A percentile compares a stretch with the other conserved stretches of the same genome.
Conservation (phyloP, 2,888 invertebrate species). For the Phymatocera aterrima region DNA sequence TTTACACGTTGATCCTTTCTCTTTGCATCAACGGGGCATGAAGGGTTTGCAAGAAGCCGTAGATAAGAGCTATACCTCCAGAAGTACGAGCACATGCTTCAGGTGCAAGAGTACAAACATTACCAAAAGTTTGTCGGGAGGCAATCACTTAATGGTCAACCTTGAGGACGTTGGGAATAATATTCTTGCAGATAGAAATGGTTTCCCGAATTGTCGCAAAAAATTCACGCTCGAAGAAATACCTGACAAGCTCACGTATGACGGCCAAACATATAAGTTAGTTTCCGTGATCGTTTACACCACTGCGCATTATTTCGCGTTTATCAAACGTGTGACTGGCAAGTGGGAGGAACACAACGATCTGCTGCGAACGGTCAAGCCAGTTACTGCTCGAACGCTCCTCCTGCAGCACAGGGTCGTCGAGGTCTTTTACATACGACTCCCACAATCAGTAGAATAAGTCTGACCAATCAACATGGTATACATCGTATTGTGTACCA, state of each 20-base stretch:
- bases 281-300: conserved; percentile 42
- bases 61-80: not conserved
- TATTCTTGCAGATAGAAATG: conserved; percentile 17
- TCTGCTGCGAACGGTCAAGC: not conserved
- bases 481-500: not conserved
- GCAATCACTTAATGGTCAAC: conserved; percentile 45
- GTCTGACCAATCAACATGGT: not conserved
- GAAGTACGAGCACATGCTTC: conserved; percentile 4
- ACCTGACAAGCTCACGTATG: conserved; percentile 21
- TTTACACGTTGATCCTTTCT: not conserved
- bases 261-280: conserved; percentile 6
- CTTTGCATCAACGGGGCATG: too few relatives aligned
- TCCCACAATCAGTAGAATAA: not conserved
- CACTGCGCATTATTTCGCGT: conserved; percentile 40
- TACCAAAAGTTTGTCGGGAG: conserved; percentile 33
- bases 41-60: too few relatives aligned
- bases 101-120: conserved; percentile 35
- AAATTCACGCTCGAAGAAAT: conserved; percentile 47
- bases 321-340: conserved; percentile 41
- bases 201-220: conserved; percentile 40
- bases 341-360: conserved; percentile 48
- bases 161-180: conserved; percentile 30
- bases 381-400: conserved; percentile 19
- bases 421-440: conserved; percentile 44
- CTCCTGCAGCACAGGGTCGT: conserved; percentile 34